phyloP scores from a whole-genome alignment of 2,888 invertebrate genomes.

The Chrysodeixis includens region DNA sequence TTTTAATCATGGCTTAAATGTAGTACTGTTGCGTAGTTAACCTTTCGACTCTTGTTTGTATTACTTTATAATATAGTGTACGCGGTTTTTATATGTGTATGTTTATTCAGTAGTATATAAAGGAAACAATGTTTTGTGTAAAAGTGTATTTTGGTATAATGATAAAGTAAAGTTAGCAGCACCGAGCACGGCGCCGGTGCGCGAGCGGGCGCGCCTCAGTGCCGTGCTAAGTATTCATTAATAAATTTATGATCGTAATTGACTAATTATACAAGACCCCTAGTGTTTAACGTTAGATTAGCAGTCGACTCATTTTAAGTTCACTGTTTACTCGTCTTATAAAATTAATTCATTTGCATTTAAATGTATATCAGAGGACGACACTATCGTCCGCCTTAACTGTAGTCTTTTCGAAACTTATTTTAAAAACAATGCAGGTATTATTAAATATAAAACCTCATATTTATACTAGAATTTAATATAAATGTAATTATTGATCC shows the following conservation, averaged over 20 bases:
- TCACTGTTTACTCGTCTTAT: conserved; percentile 77
- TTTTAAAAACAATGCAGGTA: conserved; percentile 88
- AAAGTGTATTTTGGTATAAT: conserved; percentile 87
- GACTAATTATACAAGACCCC: conserved; percentile 88
- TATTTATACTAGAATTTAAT: conserved; percentile 88
- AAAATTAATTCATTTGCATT: conserved; percentile 83
- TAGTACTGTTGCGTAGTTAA: conserved; percentile 89
- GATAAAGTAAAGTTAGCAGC: conserved; percentile 72
- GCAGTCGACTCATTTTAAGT: conserved; percentile 80
- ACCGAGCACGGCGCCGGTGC: conserved; percentile 53
- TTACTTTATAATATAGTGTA: conserved; percentile 88
- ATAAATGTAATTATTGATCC: conserved; percentile 86
- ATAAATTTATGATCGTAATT: conserved; percentile 89
- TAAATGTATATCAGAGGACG: conserved; percentile 77
- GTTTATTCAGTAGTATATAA: conserved; percentile 88
- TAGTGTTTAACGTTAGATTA: conserved; percentile 86
- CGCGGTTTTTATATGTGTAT: conserved; percentile 89
- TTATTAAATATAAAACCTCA: conserved; percentile 88
- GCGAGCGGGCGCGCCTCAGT: conserved; percentile 60
- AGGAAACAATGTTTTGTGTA: conserved; percentile 84
- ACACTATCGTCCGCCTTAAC: conserved; percentile 71
- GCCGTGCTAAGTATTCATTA: conserved; percentile 70
- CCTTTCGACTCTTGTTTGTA: conserved; percentile 88
- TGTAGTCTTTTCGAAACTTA: conserved; percentile 85
- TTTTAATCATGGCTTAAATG: conserved; percentile 88